phyloP scores from a whole-genome alignment of 1,140 invertebrate species.

The Diploscapter pachys region DNA sequence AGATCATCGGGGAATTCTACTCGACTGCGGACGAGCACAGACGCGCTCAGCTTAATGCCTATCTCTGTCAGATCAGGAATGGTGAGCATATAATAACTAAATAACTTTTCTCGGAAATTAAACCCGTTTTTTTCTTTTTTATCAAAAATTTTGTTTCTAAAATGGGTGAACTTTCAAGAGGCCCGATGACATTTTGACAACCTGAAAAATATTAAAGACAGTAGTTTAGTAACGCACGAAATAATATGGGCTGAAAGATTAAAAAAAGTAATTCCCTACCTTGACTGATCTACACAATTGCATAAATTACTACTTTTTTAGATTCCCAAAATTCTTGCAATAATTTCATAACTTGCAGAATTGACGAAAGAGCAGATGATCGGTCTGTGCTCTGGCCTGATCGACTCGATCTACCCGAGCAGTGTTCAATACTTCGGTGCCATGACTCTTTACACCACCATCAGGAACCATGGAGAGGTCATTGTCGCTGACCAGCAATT shows the following conservation, averaged over 20 bases:
- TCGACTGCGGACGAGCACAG: not conserved
- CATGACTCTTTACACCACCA: slow-evolving; percentile 14
- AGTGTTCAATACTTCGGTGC: slow-evolving; percentile 26
- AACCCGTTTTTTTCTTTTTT: not conserved
- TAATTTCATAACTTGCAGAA: not conserved
- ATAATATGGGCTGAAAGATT: no score
- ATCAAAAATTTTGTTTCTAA: not conserved
- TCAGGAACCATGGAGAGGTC: slow-evolving; percentile 11
- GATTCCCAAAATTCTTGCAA: no score
- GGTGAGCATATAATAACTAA: not conserved
- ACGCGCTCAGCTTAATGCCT: not conserved
- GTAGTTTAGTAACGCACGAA: no score
- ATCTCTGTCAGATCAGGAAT: slow-evolving; percentile 12
- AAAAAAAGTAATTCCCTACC: no score
- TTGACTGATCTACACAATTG: no score
- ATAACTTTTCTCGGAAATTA: not conserved
- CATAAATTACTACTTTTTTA: no score
- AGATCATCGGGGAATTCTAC: slow-evolving; percentile 16
- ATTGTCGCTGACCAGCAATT: slow-evolving; percentile 1
- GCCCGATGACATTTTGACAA: no score
- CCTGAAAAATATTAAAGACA: no score
- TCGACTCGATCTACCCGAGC: slow-evolving; percentile 1
- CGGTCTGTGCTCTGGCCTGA: not conserved
- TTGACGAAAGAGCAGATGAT: slow-evolving; percentile 4
- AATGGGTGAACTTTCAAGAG: not conserved